Conservation (phyloP, 2,797 vertebrate species). For the Bradypus variegatus region DNA sequence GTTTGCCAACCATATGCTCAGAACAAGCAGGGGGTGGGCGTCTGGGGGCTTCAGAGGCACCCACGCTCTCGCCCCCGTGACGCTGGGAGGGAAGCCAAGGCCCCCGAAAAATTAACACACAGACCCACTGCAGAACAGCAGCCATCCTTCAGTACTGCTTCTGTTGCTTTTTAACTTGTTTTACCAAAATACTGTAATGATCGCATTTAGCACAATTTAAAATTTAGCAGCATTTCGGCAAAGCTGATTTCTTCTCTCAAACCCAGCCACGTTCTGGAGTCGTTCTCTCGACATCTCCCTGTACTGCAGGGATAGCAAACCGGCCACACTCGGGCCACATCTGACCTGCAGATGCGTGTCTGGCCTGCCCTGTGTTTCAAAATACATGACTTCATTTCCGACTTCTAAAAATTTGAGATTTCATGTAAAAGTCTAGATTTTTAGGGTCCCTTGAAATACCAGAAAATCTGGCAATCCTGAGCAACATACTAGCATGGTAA, state of each 20-base stretch:
- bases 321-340: no score
- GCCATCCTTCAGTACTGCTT: background rate
- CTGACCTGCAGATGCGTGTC: background rate
- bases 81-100: background rate
- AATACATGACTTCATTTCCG: background rate
- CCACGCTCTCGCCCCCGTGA: fast-evolving
- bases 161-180: background rate
- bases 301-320: background rate
- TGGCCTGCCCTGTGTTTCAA: background rate
- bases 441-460: background rate
- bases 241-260: background rate
- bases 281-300: background rate
- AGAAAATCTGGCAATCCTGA: background rate
- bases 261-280: background rate
- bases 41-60: no score
- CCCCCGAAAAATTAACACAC: fast-evolving
- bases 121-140: fast-evolving
- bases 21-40: background rate
- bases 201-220: background rate
- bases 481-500: background rate
- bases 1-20: background rate
- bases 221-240: background rate
- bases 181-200: background rate
- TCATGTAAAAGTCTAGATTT: background rate
- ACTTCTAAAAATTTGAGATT: background rate